Base-by-base conservation (phyloP, 30 jellyfish, hydroid and myxozoan genomes). In the Chrysaora quinquecirrha region DNA sequence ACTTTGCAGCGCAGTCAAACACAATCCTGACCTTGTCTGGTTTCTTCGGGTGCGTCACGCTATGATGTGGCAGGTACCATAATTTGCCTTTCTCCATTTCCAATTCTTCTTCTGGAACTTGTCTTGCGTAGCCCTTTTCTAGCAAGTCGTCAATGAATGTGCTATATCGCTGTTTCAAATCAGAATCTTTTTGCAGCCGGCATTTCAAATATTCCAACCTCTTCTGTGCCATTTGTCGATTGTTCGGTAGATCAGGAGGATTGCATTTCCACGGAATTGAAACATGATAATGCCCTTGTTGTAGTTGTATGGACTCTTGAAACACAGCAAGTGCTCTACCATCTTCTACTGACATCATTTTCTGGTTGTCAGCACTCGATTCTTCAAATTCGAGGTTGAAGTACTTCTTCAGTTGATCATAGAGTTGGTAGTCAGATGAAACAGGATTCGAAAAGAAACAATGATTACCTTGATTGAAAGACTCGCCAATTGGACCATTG, bases 21-120 rank as follows among this genome's bases (percentile, higher is more conserved):
- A 83, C 89, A 1, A 83, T 77, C 27, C 66, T 1, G 49, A 35
- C 60, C 23, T 20, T 58, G 58, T 16, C 84, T 34, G 52, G 52
- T 25, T n/a, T 35, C 75, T 34, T 61, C 0, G 78, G 29, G 16
- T 67, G 4, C 4, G 23, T 67, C 22, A 85, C 89, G 2, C 60
- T 62, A 48, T 85, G 95, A 48, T 75, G 89, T 16, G 95, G 95
- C 14, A 85, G 78, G 48, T 73, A 85, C 95, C 95, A 85, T 28
- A 52, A 43, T 43, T 43, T 43, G 58, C 58, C 60, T 24, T 7
- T 76, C 9, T 35, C 33, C 28, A 18, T 19, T 48, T 33, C 29
- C 19, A 60, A 3, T 30, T 67, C 79, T 9, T n/a, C 60, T 67
- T 67, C 79, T 32, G 79, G 79, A 32, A 67, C 79, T 34, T 67